phyloP scores from a whole-genome alignment of 2,888 invertebrate species.

The Sesia apiformis region DNA sequence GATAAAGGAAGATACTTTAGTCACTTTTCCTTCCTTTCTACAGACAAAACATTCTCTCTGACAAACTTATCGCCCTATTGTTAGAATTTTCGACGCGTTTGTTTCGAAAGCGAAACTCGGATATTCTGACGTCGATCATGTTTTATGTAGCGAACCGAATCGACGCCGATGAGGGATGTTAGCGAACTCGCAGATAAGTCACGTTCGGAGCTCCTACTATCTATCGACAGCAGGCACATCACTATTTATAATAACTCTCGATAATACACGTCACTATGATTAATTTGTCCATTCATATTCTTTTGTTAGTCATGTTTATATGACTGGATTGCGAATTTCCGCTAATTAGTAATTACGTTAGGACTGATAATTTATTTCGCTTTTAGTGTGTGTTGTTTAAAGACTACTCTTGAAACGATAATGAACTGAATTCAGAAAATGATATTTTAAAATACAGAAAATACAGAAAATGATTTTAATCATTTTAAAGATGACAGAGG shows the following conservation, averaged over 20 bases:
- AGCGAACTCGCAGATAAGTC: constrained; percentile 47
- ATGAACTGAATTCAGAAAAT: no score
- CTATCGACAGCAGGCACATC: not conserved
- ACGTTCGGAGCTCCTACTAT: constrained; percentile 21
- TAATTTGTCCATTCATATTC: not conserved
- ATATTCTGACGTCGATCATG: constrained; percentile 18
- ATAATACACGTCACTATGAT: not conserved
- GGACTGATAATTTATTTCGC: no score
- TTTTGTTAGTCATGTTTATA: no score
- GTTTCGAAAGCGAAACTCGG: constrained; percentile 22
- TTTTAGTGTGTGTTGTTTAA: no score
- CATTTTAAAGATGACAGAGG: no score
- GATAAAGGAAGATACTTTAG: no score
- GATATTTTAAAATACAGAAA: no score
- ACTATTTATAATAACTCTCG: not conserved
- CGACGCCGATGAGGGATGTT: constrained; percentile 48
- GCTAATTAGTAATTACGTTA: no score
- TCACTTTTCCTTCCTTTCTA: no score
- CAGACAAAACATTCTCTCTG: not conserved
- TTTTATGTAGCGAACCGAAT: constrained; percentile 27
- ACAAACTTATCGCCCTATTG: not conserved
- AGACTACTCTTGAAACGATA: no score
- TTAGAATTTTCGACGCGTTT: not conserved
- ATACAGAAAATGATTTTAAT: no score
- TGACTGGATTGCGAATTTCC: no score